Percentiles rank a stretch among this genome's conserved stretches.
phyloP scores from a whole-genome alignment of 1,140 invertebrate species.

The Pentalonia nigronervosa region DNA sequence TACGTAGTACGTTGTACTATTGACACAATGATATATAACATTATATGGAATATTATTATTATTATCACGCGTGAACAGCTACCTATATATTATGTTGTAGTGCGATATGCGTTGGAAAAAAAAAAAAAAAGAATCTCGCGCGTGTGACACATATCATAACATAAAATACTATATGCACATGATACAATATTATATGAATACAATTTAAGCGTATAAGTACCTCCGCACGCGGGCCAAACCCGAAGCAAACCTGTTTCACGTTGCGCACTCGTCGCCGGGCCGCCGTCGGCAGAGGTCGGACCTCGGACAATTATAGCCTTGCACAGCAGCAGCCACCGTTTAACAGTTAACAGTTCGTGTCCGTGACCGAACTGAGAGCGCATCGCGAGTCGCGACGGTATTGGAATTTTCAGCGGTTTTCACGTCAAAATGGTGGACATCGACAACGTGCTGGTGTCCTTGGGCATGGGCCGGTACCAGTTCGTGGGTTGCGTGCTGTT shows the following conservation, averaged over 20 bases:
- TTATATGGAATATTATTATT: too few species aligned
- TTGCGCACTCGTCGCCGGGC: background rate
- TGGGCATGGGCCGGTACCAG: conserved; percentile 43
- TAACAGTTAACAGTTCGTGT: background rate
- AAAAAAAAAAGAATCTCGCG: too few species aligned
- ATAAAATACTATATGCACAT: background rate
- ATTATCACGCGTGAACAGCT: too few species aligned
- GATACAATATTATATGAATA: background rate
- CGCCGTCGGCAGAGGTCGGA: background rate
- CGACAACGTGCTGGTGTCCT: background rate
- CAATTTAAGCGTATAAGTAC: background rate
- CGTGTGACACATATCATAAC: too few species aligned
- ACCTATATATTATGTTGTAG: too few species aligned
- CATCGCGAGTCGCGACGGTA: too few species aligned
- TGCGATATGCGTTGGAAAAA: too few species aligned
- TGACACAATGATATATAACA: too few species aligned
- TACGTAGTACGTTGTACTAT: too few species aligned
- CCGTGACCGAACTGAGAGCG: background rate
- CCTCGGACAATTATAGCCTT: background rate
- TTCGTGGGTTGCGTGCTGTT: background rate
- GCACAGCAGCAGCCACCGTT: background rate
- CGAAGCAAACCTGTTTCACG: background rate
- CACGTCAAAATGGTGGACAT: background rate
- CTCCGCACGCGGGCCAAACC: background rate
- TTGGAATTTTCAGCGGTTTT: background rate